A percentile compares a stretch with the other conserved stretches of the same genome.
These are phyloP conservation scores for Lagorchestes hirsutus DNA, from an alignment of 2,797 vertebrate species.

Conservation along the genomic window DNA sequence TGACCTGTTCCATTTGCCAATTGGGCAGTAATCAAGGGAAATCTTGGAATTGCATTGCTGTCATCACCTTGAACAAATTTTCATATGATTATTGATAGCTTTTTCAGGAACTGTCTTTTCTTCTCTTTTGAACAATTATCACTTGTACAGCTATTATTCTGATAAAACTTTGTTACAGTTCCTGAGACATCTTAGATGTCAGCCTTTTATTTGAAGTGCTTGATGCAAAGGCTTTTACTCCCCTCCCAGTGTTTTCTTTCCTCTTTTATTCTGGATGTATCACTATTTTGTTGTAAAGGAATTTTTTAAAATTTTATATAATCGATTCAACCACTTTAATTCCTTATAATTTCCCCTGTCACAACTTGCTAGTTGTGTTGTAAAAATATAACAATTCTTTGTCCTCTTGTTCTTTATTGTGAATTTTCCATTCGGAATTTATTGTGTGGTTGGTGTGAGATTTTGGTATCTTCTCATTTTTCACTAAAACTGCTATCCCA, in stretches of 20 bases:
- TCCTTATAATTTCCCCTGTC: no score
- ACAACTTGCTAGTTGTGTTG: no score
- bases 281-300: background rate
- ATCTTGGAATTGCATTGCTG: no score
- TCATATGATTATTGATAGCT: background rate
- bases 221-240: no score
- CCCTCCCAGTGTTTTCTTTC: background rate
- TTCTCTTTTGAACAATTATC: background rate
- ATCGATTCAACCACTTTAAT: background rate
- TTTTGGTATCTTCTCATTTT: no score
- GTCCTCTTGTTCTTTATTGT: background rate
- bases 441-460: no score
- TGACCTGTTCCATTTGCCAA: no score
- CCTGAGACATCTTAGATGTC: background rate
- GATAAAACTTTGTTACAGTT: background rate
- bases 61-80: background rate
- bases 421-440: background rate
- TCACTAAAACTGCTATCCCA: no score
- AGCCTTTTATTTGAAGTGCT: no score
- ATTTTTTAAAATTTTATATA: background rate
- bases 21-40: no score
- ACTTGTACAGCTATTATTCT: background rate
- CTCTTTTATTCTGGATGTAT: background rate
- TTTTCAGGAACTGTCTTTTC: background rate
- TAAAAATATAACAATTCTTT: background rate